Conservation (phyloP, 2,888 invertebrate species). For the Andrena minutula region DNA sequence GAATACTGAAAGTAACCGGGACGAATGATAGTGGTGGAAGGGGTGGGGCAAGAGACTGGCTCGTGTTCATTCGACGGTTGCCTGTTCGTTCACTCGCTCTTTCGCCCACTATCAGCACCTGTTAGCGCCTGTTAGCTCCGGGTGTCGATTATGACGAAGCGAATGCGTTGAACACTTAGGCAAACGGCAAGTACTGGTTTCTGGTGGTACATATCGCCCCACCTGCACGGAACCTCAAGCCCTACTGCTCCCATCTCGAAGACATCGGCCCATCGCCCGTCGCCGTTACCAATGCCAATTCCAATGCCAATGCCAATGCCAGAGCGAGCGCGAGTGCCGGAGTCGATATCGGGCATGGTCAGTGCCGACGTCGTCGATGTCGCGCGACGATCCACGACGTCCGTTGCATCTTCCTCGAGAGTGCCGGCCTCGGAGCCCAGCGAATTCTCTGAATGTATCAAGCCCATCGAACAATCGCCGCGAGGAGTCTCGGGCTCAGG, state of each 20-base stretch:
- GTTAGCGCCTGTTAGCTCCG: conserved; percentile 15
- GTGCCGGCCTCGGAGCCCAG: conserved; percentile 53
- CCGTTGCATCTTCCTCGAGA: conserved; percentile 56
- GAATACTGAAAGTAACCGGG: neutral
- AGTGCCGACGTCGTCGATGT: conserved; percentile 15
- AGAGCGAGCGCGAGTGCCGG: conserved; percentile 32
- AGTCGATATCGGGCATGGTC: conserved; percentile 40
- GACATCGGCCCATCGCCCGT: conserved; percentile 79
- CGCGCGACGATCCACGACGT: conserved; percentile 51
- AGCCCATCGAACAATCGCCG: conserved; percentile 35
- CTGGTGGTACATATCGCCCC: conserved; percentile 85
- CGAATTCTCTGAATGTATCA: conserved; percentile 37
- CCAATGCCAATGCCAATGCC: conserved; percentile 19
- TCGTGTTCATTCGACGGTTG: conserved; percentile 33
- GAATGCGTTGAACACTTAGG: conserved; percentile 78
- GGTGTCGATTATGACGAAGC: conserved; percentile 61
- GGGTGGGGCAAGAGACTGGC: conserved; percentile 32
- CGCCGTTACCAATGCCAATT: conserved; percentile 60
- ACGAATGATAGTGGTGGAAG: neutral
- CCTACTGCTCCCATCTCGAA: conserved; percentile 82
- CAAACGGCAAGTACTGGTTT: conserved; percentile 83
- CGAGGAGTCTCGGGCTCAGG: conserved; percentile 67
- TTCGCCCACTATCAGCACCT: conserved; percentile 28
- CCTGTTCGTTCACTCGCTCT: conserved; percentile 38
- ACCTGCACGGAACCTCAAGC: conserved; percentile 81